Base-by-base conservation (phyloP, 1,140 invertebrate species). In the Sycobia sp. region DNA sequence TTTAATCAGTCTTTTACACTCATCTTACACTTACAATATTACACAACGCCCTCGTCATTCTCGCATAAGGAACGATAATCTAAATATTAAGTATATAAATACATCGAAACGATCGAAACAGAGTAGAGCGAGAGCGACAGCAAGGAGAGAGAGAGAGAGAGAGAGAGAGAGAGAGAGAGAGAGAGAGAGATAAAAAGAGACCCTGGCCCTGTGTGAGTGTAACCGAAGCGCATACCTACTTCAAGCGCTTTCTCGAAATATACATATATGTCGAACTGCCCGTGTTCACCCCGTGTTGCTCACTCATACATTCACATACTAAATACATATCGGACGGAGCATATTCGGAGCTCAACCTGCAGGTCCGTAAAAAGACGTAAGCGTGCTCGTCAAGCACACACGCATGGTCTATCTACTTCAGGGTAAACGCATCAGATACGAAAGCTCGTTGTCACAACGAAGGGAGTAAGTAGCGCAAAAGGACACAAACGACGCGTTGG, bases 131-230 rank as follows among this genome's bases (percentile, higher is more conserved):
- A 23, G 22, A 46, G 5, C 36, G 3, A 39, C 11, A 14, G 36
- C 13, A 11, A 18, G 18, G n/a, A 47, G 51, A 39, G 22, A 5
- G 14, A 36, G 47, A 29, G 8, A 36, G 50, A 23, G 50, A 53
- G 13, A 25, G 34, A 32, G 13, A 27, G 38, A 13, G 25, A 71
- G 58, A 66, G 56, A 65, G 51, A 46, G 10, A 16, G 25, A 18
- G 11, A 46, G 27, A 56, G 36, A 44, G 39, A 49, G 38, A 63
- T 43, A 46, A 38, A 41, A 39, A 56, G n/a, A n/a, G n/a, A n/a
- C n/a, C n/a, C n/a, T n/a, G 29, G 36, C 20, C 36, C 44, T 36
- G 49, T 41, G 29, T 46, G n/a, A n/a, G n/a, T n/a, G 32, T 47
- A 46, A 53, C 39, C 32, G 27, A 32, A 39, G 23, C 54, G 16